These are phyloP conservation scores for Trachelus tabidus DNA, from an alignment of 2,888 invertebrate genomes.

Conservation along the genomic window DNA sequence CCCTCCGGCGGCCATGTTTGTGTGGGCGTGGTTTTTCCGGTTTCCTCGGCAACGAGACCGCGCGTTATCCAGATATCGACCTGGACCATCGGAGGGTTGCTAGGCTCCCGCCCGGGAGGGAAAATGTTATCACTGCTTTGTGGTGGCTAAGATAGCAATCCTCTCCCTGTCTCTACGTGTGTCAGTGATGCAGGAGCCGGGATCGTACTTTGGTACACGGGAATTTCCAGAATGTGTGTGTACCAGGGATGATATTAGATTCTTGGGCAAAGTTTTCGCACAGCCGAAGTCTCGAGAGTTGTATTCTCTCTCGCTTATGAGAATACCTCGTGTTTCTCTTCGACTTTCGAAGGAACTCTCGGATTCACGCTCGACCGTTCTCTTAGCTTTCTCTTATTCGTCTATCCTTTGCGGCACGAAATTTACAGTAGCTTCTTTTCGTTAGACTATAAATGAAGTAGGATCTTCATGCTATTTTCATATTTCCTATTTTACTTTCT, in stretches of 20 bases:
- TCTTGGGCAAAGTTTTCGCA: conserved; percentile 65
- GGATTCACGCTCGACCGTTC: too few relatives aligned
- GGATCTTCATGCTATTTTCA: too few relatives aligned
- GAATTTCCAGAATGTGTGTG: conserved; percentile 59
- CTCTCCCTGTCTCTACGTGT: conserved; percentile 36
- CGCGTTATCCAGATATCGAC: conserved; percentile 60
- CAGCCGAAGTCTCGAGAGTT: conserved; percentile 49
- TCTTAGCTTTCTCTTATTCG: too few relatives aligned
- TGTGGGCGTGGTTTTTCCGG: conserved; percentile 61
- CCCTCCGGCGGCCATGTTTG: conserved; percentile 60
- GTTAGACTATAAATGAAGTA: too few relatives aligned
- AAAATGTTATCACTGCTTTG: conserved; percentile 67
- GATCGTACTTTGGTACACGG: conserved; percentile 40
- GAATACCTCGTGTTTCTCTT: conserved; percentile 2
- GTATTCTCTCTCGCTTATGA: conserved; percentile 6
- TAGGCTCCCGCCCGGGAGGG: conserved; percentile 65
- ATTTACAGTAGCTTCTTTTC: too few relatives aligned
- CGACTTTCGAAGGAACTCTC: neutral
- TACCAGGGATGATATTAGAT: conserved; percentile 63
- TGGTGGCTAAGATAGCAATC: conserved; percentile 66
- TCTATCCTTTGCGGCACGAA: too few relatives aligned
- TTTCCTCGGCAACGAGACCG: conserved; percentile 53
- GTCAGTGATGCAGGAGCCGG: conserved; percentile 33
- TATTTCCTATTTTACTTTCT: too few relatives aligned
- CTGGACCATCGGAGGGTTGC: conserved; percentile 55